phyloP scores from a whole-genome alignment of 2,113 vertebrate genomes.

The Galemys pyrenaicus region DNA sequence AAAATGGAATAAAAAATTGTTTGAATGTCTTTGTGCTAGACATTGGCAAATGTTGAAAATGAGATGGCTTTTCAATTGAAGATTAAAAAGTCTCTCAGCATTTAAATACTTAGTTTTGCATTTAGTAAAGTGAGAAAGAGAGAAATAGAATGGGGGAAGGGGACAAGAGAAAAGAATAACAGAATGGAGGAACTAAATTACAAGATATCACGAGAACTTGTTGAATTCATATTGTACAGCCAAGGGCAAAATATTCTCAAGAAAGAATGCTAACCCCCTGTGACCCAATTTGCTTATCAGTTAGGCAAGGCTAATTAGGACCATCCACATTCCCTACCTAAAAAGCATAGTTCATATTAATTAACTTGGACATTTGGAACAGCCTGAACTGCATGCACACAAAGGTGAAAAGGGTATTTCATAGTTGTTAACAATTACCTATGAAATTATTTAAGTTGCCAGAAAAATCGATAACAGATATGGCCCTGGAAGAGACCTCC shows the following conservation, averaged over 20 bases:
- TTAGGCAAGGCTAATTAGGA: conserved; percentile 58
- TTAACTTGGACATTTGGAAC: conserved; percentile 47
- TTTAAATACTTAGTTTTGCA: background rate
- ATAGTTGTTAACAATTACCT: conserved; percentile 63
- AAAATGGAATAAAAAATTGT: background rate
- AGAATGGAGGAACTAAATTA: background rate
- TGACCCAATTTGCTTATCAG: background rate
- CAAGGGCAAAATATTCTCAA: background rate
- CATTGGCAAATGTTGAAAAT: background rate
- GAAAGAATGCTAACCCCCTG: background rate
- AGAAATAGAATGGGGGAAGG: background rate
- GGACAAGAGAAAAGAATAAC: too few relatives aligned
- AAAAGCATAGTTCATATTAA: conserved; percentile 63
- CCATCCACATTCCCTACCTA: conserved; percentile 21
- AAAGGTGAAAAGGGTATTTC: conserved; percentile 58
- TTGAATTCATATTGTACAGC: background rate
- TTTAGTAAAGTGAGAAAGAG: background rate
- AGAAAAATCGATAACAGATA: background rate
- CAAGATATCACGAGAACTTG: background rate
- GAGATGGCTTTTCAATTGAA: background rate
- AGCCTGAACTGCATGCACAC: background rate
- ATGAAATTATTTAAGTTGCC: conserved; percentile 66
- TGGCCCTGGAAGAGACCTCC: background rate
- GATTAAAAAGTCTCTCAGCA: background rate
- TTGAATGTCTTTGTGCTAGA: background rate